A percentile compares a stretch with the other conserved stretches of the same genome.
phyloP scores from a whole-genome alignment of 2,113 vertebrate species.

The Procavia capensis region DNA sequence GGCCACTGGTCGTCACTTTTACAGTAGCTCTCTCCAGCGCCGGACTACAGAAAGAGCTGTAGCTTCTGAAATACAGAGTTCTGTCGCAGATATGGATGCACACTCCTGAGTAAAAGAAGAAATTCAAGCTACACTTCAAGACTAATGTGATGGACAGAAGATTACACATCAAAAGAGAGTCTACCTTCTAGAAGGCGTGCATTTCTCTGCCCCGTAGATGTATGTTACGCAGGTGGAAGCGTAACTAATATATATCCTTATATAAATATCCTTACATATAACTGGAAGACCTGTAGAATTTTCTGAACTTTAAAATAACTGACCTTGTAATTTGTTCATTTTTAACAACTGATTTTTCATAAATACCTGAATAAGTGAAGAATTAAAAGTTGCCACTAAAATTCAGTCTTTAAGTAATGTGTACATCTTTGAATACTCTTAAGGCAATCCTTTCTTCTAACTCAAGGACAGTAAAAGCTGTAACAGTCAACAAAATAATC shows the following conservation, averaged over 20 bases:
- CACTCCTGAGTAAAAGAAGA: not conserved
- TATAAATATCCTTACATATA: not conserved
- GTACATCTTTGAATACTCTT: not conserved
- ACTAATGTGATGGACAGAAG: not conserved
- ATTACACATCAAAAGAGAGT: not conserved
- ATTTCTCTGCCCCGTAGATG: not conserved
- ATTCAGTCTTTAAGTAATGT: not conserved
- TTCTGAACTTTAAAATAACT: not conserved
- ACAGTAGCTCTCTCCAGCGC: not conserved
- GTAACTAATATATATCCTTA: too few species aligned
- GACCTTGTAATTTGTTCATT: not conserved
- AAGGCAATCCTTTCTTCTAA: not conserved
- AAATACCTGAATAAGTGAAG: conserved; percentile 8
- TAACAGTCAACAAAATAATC: not conserved
- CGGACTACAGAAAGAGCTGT: not conserved
- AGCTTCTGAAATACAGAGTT: not conserved
- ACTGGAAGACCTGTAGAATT: not conserved
- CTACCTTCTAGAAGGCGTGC: not conserved
- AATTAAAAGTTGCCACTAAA: not conserved
- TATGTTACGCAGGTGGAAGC: not conserved
- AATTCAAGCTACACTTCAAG: not conserved
- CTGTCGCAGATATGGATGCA: too few species aligned
- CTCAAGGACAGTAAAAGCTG: not conserved
- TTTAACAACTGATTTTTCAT: not conserved
- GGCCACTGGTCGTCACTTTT: not conserved